Evolutionary conservation across 2,113 vertebrate species (phyloP), one percentile per base, ranked within the genome.

Genomic region (Vidua macroura): DNA sequence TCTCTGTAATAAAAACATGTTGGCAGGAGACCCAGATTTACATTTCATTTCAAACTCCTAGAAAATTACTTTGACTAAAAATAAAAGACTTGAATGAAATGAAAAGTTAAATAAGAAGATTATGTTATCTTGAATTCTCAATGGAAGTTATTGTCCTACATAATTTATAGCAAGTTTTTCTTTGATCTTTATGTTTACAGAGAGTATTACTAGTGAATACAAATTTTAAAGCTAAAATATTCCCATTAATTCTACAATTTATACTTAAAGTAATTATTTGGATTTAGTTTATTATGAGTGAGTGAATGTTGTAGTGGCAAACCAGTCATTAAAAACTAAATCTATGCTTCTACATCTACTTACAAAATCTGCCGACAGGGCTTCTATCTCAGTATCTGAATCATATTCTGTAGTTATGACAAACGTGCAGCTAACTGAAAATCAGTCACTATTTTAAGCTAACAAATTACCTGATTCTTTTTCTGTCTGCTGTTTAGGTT

Each of bases 111-210:
- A 78, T 80, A 66, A 86, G 75, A 89, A 87, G 13, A 80, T 88
- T 60, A 64, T n/a, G 13, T 69, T 94, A 31, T 69, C 39, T 46
- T 74, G 48, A 88, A 94, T 93, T 95, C 78, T 94, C 78, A 67
- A 12, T 81, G 88, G 91, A 92, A 81, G 16, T 18, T 73, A 58
- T 91, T 70, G 60, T 88, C 91, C 80, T 96, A 92, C 91, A 91
- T 94, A 93, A 93, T 94, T 91, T 91, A 81, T 84, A 83, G 28
- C 52, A 91, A 83, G 59, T 17, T 94, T 92, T 88, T 37, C 88
- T 96, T 96, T 96, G 92, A 94, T 96, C 83, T 86, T 83, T 60
- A 18, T 90, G 69, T 96, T 93, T 95, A 86, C 73, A 88, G 64
- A 70, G 6, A 13, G 3, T 83, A 31, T 77, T 88, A 88, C 39